phyloP scores from a whole-genome alignment of 2,888 invertebrate genomes.

The Agriopis aurantiaria region DNA sequence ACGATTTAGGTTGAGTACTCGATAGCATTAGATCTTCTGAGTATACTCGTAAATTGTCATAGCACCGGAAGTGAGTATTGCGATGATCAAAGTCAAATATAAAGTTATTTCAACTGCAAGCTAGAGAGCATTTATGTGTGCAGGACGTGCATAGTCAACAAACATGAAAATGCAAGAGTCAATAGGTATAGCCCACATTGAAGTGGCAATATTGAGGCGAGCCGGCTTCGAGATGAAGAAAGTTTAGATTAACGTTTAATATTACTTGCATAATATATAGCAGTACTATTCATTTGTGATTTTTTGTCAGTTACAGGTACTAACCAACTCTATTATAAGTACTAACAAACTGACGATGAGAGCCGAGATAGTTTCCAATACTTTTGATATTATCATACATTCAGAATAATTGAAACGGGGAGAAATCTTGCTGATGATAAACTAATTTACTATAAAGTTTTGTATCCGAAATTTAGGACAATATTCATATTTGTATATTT shows the following conservation, averaged over 20 bases:
- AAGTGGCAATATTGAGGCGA: conserved; percentile 25
- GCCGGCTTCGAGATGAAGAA: conserved; percentile 34
- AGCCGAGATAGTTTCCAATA: background rate
- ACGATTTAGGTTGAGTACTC: too few species aligned
- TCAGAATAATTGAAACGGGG: background rate
- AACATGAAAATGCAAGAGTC: conserved; percentile 22
- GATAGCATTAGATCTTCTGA: too few species aligned
- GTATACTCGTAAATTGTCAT: too few species aligned
- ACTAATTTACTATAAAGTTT: background rate
- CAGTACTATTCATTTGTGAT: background rate
- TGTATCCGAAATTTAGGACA: too few species aligned
- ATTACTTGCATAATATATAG: background rate
- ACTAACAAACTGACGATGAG: too few species aligned
- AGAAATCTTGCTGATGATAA: background rate
- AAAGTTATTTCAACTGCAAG: too few species aligned
- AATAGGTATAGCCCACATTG: conserved; percentile 30
- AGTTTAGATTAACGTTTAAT: conserved; percentile 22
- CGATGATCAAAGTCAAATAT: too few species aligned
- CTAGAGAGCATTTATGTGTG: background rate
- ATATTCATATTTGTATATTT: too few species aligned
- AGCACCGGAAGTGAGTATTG: too few species aligned
- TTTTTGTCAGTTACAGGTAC: background rate
- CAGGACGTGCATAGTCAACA: background rate
- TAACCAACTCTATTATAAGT: too few species aligned
- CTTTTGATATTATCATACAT: background rate